A percentile compares a stretch with the other conserved stretches of the same genome.
phyloP scores from a whole-genome alignment of 1,140 invertebrate species.

The Thrips palmi region DNA sequence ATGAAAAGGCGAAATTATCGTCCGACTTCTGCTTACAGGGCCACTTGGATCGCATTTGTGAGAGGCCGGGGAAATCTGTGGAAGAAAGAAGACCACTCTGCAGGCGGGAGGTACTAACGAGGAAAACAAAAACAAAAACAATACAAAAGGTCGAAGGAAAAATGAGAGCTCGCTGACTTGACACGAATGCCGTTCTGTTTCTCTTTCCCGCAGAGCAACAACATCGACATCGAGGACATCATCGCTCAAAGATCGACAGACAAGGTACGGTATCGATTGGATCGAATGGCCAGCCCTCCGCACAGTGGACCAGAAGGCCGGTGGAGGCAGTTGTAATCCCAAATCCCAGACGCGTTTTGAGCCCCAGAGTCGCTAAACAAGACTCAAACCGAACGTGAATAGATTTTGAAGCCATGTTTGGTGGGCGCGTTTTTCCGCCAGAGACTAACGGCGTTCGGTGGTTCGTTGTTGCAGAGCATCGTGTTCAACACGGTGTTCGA shows the following conservation, averaged over 20 bases:
- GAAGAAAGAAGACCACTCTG: constrained; percentile 35
- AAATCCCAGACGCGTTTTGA: neutral
- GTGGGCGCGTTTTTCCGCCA: no score
- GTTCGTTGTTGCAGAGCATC: constrained; percentile 20
- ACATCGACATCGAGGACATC: constrained; percentile 48
- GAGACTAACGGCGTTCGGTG: neutral
- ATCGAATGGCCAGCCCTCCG: no score
- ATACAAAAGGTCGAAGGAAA: no score
- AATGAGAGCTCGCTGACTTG: no score
- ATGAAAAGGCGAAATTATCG: neutral
- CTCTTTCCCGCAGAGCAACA: constrained; percentile 36
- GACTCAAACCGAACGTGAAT: no score
- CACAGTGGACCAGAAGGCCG: no score
- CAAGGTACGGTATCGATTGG: no score
- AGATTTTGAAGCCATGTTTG: neutral
- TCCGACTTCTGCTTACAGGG: constrained; percentile 33
- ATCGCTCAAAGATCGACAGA: constrained; percentile 19
- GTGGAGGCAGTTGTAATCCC: no score
- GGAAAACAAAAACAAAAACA: no score
- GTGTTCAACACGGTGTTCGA: constrained; percentile 67
- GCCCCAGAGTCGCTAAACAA: no score
- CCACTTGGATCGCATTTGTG: constrained; percentile 63
- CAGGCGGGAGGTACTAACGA: constrained; percentile 34
- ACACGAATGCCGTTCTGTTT: constrained; percentile 14
- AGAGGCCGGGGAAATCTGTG: constrained; percentile 39